Percentiles rank a stretch among this genome's conserved stretches.
phyloP scores from a whole-genome alignment of 2,797 vertebrate species.

The Phoeniculus purpureus region DNA sequence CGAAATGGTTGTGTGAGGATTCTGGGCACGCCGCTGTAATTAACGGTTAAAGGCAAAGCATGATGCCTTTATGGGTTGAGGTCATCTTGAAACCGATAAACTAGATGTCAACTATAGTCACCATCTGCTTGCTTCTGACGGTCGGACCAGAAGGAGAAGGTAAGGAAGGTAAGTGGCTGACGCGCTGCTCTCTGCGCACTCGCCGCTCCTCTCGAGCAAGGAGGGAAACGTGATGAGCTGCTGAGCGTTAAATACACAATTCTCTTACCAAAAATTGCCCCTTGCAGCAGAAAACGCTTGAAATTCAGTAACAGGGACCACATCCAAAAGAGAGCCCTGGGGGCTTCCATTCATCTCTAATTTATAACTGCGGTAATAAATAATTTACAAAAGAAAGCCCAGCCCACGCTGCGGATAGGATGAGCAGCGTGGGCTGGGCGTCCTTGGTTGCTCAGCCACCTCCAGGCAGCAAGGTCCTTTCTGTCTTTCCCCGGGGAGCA shows the following conservation, averaged over 20 bases:
- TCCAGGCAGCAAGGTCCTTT: background rate
- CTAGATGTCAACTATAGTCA: background rate
- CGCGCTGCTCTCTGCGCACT: background rate
- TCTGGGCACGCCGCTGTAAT: background rate
- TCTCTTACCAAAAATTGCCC: background rate
- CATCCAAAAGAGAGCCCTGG: conserved; percentile 19
- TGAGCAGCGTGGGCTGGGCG: background rate
- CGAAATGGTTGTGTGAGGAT: background rate
- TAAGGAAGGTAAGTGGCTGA: conserved; percentile 39
- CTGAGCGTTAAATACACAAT: background rate
- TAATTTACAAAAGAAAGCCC: conserved; percentile 10
- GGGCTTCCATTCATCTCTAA: conserved; percentile 55
- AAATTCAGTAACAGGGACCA: conserved; percentile 35
- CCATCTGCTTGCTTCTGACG: background rate
- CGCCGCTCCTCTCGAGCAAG: background rate
- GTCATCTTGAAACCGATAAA: background rate
- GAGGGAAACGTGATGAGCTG: background rate
- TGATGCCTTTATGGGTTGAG: background rate
- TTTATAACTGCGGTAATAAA: conserved; percentile 50
- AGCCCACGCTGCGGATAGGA: background rate
- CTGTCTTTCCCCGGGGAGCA: background rate
- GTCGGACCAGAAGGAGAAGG: background rate
- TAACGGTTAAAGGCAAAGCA: background rate
- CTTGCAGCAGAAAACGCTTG: conserved; percentile 22
- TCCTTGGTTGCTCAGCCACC: background rate